Percentiles rank a stretch among this genome's conserved stretches.
These are phyloP conservation scores for Drosophila nr. perissopoda DNA, from an alignment of 2,888 invertebrate species.

Conservation along the genomic window DNA sequence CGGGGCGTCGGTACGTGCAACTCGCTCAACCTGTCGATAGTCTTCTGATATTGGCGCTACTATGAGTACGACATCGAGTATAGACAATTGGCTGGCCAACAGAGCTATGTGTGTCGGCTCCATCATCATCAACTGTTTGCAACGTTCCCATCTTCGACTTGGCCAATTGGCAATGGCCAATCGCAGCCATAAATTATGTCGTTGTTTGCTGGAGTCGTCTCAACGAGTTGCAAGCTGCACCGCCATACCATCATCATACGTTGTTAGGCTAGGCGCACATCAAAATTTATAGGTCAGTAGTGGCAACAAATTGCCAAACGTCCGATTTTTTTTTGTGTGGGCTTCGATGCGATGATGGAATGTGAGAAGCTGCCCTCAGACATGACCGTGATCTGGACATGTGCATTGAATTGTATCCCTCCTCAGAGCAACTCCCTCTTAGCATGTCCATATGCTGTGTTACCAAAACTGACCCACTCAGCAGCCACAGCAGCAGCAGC, in stretches of 20 bases:
- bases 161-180: conserved; percentile 57
- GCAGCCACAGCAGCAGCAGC: conserved; percentile 18
- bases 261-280: conserved; percentile 63
- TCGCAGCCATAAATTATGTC: conserved; percentile 75
- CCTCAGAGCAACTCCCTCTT: background rate
- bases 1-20: conserved; percentile 46
- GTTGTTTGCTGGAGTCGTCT: conserved; percentile 43
- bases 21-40: conserved; percentile 75
- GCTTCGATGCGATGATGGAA: conserved; percentile 44
- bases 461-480: conserved; percentile 55
- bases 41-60: conserved; percentile 36
- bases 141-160: conserved; percentile 43
- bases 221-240: conserved; percentile 19
- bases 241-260: conserved; percentile 47
- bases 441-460: background rate
- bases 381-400: conserved; percentile 52
- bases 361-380: conserved; percentile 60
- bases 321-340: conserved; percentile 33
- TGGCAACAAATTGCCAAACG: conserved; percentile 78
- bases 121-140: conserved; percentile 12
- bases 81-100: conserved; percentile 45
- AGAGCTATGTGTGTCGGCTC: conserved; percentile 63
- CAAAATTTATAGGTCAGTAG: conserved; percentile 84
- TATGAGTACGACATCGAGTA: background rate
- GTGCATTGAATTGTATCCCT: conserved; percentile 41